Evolutionary conservation across 1,140 invertebrate genomes (phyloP), one percentile per base, ranked within the genome.

Genomic region (Prorops nasuta): DNA sequence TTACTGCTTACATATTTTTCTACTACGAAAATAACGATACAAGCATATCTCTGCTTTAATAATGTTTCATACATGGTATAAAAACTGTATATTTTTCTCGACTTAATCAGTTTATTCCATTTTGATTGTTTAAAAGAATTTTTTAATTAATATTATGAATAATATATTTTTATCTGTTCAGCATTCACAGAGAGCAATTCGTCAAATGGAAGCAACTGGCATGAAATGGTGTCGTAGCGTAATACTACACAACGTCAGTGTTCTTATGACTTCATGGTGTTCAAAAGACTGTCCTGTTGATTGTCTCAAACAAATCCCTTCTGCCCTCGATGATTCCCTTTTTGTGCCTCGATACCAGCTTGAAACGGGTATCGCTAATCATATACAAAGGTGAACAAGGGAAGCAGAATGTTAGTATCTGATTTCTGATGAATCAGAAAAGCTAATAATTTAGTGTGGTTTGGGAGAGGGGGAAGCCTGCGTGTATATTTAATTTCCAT

Each of bases 161-260:
- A 51, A 31, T 18, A 22, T 16, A 28, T 32, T 17, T 10, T 39
- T 15, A 19, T 20, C 4, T 21, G 9, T 56, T 46, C 32, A 28
- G n/a, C 24, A 28, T 28, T 28, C 24, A 6, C n/a, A 48, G 76
- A 79, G 54, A 74, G 72, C 56, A 74, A 73, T 50, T 77, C 77
- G 46, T 74, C 77, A 69, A 80, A 80, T 56, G 74, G 75, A 19
- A 76, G 72, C 57, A 70, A 69, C 42, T 80, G 79, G 77, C 75
- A 74, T 47, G 79, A 79, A 50, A 79, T 79, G 77, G 71, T 78
- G 53, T 80, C 79, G 73, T 80, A 79, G 79, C 76, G 72, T 68
- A 76, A 56, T 70, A 73, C 66, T 64, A 64, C 58, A 44, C 60
- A n/a, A n/a, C n/a, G 72, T 48, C 62, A 68, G 56, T 66, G 69